A percentile compares a stretch with the other conserved stretches of the same genome.
Conservation (phyloP, 1,140 invertebrate genomes). For the Halyomorpha halys region DNA sequence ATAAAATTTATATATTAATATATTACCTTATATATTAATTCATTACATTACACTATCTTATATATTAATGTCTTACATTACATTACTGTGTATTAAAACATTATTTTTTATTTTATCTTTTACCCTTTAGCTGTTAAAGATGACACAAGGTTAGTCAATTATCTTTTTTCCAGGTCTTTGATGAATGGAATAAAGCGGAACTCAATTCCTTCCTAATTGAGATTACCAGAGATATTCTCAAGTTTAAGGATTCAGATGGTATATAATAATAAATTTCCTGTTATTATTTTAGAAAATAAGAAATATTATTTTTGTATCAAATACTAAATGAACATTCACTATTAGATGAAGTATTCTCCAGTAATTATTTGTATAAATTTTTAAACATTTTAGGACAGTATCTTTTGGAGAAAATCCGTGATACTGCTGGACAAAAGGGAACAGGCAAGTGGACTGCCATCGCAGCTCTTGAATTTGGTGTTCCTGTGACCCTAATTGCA, state of each 20-base stretch:
- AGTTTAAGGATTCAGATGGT: constrained; percentile 80
- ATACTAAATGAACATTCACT: no score
- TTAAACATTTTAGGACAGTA: constrained; percentile 33
- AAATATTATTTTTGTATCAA: background rate
- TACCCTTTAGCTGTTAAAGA: no score
- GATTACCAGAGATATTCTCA: constrained; percentile 94
- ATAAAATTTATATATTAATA: no score
- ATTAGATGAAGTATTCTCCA: no score
- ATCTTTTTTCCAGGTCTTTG: constrained; percentile 55
- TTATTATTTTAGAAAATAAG: background rate
- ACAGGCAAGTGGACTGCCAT: constrained; percentile 99
- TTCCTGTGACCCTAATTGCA: constrained; percentile 95
- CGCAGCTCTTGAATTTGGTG: constrained; percentile 87
- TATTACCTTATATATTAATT: no score
- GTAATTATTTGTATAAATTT: background rate
- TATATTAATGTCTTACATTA: no score
- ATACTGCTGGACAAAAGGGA: constrained; percentile 96
- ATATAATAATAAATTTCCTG: constrained; percentile 28
- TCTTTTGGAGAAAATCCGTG: constrained; percentile 85
- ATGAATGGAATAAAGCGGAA: constrained; percentile 93
- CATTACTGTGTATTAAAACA: no score
- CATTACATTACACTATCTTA: no score
- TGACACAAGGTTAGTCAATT: no score
- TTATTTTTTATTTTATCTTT: no score
- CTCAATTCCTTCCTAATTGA: constrained; percentile 97